Evolutionary conservation across 2,888 invertebrate species (phyloP), one percentile per base, ranked within the genome.

Genomic region (Sarcophaga rosellei): DNA sequence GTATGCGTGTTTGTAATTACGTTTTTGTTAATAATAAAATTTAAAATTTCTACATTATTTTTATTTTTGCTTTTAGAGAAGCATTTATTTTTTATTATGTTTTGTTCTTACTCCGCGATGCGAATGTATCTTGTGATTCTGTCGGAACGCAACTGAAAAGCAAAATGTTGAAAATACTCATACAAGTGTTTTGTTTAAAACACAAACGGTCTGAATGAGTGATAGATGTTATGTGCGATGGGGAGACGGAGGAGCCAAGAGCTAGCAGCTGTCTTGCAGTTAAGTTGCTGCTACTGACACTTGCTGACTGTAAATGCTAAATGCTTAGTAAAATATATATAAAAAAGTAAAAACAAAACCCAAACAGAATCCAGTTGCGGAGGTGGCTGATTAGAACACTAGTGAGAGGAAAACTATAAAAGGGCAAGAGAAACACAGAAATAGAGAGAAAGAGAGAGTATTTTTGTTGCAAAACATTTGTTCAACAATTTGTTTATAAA

Each of bases 61-160:
- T 74, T 21, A 15, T 65, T n/a, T 63, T 63, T 57, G 62, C 2
- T 59, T 25, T 47, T 57, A 35, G 35, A 35, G 8, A 10, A 35
- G 10, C 35, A 44, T 59, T 44, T 45, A 61, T 21, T 45, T 44
- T 20, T 59, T 21, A 47, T 47, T 15, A 53, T 15, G 10, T 12
- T 53, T 53, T 35, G 45, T 25, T 47, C 47, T 65, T 62, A 47
- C 68, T 69, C 53, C 81, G 68, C 81, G 63, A 72, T 83, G 81
- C 85, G 85, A 15, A 10, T 88, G 74, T 85, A 85, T 84, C 85
- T 87, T 79, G 77, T 72, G 88, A 91, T 91, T 90, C 89, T 89
- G 89, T 88, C 90, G 88, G 90, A 91, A 90, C 90, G 90, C 89
- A 90, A 91, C 91, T 91, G 90, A 91, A 90, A 89, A 89, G 88